Evolutionary conservation across 1,140 invertebrate genomes (phyloP), one percentile per base, ranked within the genome.

Genomic region (Linepithema humile): DNA sequence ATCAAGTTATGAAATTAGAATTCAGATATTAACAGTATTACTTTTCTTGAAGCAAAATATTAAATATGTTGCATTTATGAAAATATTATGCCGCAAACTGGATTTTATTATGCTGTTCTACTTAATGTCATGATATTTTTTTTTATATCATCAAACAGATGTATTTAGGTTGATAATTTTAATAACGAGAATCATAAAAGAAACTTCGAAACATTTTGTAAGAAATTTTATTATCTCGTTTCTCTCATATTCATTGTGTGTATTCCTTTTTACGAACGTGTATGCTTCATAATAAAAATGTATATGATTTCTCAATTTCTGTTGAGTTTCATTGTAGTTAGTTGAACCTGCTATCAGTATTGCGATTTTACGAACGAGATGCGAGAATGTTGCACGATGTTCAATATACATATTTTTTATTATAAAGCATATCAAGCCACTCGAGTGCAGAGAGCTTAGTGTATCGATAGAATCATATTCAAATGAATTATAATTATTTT

Each of bases 311-410:
- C 10, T 80, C 78, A 85, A 55, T 72, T 73, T 83, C 60, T 69
- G 64, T 85, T 90, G 90, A 88, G 82, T 90, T 91, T 91, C 88
- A 91, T 91, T 91, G 91, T 91, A 91, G 90, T 85, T 85, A 88
- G 85, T 91, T 91, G 89, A 73, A 91, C 90, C 90, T 70, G 57
- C 59, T 78, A 53, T 83, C 67, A 86, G 29, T 69, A 40, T 78
- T 55, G 29, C 7, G 26, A 43, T 69, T 77, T 29, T 43, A 65
- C 45, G 9, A 48, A 48, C 15, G 12, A 15, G 2, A 29, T 53
- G 53, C 40, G 3, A 53, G 43, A 65, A 32, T 29, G 3, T 23
- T 48, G 10, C 1, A 35, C 10, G 43, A 65, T 32, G 35, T 0
- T 69, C 12, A 64, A 82, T 29, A 29, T 50, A 60, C 0, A 60